phyloP scores from a whole-genome alignment of 2,888 invertebrate species.

The Diarsia mendica region DNA sequence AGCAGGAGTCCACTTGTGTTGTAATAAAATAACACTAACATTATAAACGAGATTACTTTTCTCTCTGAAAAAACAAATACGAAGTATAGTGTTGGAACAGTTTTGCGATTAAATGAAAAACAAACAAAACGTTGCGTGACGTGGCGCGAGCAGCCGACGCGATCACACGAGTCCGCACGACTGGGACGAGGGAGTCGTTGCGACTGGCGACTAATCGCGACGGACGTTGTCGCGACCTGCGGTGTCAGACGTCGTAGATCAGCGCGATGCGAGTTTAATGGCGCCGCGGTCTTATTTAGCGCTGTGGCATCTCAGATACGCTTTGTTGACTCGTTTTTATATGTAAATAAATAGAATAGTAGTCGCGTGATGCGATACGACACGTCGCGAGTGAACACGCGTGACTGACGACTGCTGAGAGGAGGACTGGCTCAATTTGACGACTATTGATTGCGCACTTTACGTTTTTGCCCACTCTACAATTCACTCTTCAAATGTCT shows the following conservation, averaged over 20 bases:
- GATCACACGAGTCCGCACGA: background rate
- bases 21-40: background rate
- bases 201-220: constrained; percentile 42
- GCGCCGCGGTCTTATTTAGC: constrained; percentile 37
- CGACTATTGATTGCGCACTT: constrained; percentile 6
- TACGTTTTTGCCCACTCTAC: constrained; percentile 7
- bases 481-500: background rate
- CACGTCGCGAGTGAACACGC: background rate
- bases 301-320: constrained; percentile 27
- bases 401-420: background rate
- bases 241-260: constrained; percentile 37
- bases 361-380: too few species aligned
- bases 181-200: constrained; percentile 23
- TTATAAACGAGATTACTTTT: constrained; percentile 6
- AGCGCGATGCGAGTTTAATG: constrained; percentile 33
- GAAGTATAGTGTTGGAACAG: background rate
- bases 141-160: background rate
- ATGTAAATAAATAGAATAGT: constrained; percentile 2
- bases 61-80: background rate
- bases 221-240: constrained; percentile 11
- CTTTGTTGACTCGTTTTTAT: constrained; percentile 12
- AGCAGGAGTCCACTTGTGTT: constrained; percentile 1
- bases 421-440: background rate
- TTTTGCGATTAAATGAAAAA: constrained; percentile 22
- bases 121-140: background rate